A percentile compares a stretch with the other conserved stretches of the same genome.
Evolutionary conservation across 2,113 vertebrate species (phyloP).

Genomic region (Narcine bancroftii): DNA sequence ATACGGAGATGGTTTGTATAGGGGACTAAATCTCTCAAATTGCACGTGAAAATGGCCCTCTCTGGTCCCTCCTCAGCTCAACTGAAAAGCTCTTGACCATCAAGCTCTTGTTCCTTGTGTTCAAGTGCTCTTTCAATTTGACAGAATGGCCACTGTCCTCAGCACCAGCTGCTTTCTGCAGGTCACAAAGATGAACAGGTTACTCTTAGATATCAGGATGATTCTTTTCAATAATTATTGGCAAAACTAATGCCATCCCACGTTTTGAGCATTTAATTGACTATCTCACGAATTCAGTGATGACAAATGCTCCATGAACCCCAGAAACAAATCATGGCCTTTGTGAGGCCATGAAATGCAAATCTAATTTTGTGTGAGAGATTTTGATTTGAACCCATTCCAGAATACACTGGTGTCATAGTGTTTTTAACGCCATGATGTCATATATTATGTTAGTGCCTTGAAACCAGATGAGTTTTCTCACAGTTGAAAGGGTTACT

Average conservation of each 20-base stretch:
- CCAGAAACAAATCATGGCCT: neutral
- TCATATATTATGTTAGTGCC: conserved; percentile 13
- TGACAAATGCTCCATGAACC: neutral
- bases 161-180: no score
- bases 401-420: neutral
- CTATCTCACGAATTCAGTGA: neutral
- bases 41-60: no score
- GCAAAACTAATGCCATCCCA: neutral
- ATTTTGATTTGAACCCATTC: neutral
- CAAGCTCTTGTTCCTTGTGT: no score
- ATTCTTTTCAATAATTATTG: neutral
- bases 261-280: neutral
- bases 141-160: no score
- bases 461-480: conserved; percentile 8
- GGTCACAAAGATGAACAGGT: no score
- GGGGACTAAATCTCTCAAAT: no score
- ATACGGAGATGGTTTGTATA: no score
- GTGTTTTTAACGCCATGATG: neutral
- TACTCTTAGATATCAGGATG: no score
- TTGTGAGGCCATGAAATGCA: neutral
- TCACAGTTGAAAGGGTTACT: neutral
- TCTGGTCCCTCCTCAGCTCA: no score
- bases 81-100: no score
- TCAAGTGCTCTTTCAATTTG: no score
- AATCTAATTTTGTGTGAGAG: neutral